These are phyloP conservation scores for Parazoanthus atlanticus DNA, from an alignment of 92 coral and sea anemone species.

Conservation along the genomic window DNA sequence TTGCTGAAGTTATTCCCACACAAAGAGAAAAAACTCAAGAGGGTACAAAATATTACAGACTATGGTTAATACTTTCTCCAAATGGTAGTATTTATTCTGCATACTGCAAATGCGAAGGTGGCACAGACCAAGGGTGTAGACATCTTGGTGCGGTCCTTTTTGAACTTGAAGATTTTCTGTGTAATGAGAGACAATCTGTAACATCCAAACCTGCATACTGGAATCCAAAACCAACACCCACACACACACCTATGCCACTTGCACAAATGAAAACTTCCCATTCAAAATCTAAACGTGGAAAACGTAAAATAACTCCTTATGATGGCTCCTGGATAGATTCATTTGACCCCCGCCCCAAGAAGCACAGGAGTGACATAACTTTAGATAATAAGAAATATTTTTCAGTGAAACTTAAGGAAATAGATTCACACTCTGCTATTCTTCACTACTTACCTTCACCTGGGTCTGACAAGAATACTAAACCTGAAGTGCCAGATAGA, in stretches of 20 bases:
- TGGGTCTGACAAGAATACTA: conserved; percentile 10
- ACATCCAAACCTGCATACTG: conserved; percentile 65
- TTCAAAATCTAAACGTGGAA: conserved; percentile 46
- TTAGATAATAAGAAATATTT: conserved; percentile 38
- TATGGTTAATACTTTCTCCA: conserved; percentile 63
- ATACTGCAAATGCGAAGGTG: conserved; percentile 78
- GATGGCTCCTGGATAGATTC: conserved; percentile 78
- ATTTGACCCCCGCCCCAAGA: conserved; percentile 68
- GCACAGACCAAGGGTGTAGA: conserved; percentile 76
- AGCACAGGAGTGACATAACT: conserved; percentile 60
- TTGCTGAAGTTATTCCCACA: conserved; percentile 69
- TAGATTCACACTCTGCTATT: conserved; percentile 66
- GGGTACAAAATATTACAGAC: conserved; percentile 62
- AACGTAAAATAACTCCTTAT: conserved; percentile 52
- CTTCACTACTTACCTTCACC: conserved; percentile 57
- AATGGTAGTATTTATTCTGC: conserved; percentile 69
- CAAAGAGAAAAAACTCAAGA: conserved; percentile 74
- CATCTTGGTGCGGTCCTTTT: conserved; percentile 75
- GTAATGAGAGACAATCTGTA: conserved; percentile 58
- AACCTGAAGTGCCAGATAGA: conserved; percentile 11
- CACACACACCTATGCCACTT: conserved; percentile 61
- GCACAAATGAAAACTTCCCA: conserved; percentile 43
- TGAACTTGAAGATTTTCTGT: conserved; percentile 69
- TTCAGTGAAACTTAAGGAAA: conserved; percentile 53
- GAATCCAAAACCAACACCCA: conserved; percentile 71